Conservation (phyloP, 37 sponge, comb jelly and placozoan species). For the Hexactinellida sp. region DNA sequence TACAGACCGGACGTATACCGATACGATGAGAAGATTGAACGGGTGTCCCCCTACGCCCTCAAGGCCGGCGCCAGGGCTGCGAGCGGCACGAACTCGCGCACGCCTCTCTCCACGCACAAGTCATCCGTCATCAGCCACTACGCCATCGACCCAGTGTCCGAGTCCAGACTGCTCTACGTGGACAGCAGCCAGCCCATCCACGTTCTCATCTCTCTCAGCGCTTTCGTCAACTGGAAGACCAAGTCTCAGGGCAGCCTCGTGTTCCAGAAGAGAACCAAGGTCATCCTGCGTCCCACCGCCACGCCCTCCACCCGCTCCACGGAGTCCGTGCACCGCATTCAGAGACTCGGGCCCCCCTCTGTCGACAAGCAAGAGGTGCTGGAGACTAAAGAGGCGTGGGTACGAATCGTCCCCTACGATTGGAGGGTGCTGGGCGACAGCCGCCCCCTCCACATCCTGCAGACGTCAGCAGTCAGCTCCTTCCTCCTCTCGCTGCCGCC, state of each 20-base stretch:
- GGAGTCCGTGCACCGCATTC: neutral
- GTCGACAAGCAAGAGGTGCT: neutral
- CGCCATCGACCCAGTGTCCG: neutral
- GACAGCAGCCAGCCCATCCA: neutral
- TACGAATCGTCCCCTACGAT: neutral
- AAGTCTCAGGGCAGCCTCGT: neutral
- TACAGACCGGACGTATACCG: neutral
- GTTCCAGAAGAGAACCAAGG: constrained; percentile 9
- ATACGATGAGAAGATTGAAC: neutral
- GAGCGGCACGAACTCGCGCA: neutral
- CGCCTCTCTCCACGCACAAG: neutral
- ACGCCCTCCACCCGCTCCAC: neutral
- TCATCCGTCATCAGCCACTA: neutral
- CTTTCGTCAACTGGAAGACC: constrained; percentile 13
- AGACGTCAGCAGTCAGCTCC: neutral
- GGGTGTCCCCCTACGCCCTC: neutral
- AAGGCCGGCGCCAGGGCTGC: neutral
- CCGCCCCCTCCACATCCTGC: neutral
- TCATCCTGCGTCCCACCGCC: neutral
- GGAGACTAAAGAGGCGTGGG: constrained; percentile 3
- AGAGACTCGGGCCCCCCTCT: neutral
- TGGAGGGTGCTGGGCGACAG: neutral
- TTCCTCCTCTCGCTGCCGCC: neutral
- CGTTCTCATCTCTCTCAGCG: neutral
- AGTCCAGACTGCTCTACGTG: neutral